Conservation (phyloP, 2,113 vertebrate species). For the Acrocephalus kingi region DNA sequence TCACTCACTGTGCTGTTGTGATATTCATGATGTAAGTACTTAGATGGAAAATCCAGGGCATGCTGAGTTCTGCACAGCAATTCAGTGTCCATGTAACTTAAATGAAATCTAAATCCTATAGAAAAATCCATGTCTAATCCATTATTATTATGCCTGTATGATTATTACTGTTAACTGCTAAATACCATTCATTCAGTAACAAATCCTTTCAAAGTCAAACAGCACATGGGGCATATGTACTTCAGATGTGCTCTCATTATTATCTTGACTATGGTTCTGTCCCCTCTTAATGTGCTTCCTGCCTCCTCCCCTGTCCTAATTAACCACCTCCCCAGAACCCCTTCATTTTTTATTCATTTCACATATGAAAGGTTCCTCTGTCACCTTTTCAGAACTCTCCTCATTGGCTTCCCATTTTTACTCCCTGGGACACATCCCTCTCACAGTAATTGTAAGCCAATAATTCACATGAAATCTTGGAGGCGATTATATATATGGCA, state of each 20-base stretch:
- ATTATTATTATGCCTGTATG: conserved; percentile 1
- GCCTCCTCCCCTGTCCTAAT: not conserved
- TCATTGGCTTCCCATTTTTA: not conserved
- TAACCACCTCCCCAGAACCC: not conserved
- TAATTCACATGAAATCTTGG: not conserved
- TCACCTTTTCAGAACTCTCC: not conserved
- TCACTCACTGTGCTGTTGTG: conserved; percentile 16
- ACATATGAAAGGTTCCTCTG: not conserved
- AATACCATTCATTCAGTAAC: conserved; percentile 12
- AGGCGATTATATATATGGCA: not conserved
- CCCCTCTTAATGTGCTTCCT: not conserved
- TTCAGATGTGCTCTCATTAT: not conserved
- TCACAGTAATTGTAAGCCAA: not conserved
- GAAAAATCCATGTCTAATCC: conserved; percentile 57
- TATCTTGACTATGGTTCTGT: not conserved
- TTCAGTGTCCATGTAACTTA: not conserved
- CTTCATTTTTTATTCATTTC: not conserved
- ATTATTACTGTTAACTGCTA: conserved; percentile 54
- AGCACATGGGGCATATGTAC: not conserved
- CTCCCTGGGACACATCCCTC: not conserved
- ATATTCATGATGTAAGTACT: not conserved
- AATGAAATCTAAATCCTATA: conserved; percentile 45
- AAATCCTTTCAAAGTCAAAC: not conserved
- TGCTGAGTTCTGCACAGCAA: not conserved
- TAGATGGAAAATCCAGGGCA: conserved; percentile 31